Conservation (phyloP, 2,113 vertebrate species). For the Pseudopodoces humilis region DNA sequence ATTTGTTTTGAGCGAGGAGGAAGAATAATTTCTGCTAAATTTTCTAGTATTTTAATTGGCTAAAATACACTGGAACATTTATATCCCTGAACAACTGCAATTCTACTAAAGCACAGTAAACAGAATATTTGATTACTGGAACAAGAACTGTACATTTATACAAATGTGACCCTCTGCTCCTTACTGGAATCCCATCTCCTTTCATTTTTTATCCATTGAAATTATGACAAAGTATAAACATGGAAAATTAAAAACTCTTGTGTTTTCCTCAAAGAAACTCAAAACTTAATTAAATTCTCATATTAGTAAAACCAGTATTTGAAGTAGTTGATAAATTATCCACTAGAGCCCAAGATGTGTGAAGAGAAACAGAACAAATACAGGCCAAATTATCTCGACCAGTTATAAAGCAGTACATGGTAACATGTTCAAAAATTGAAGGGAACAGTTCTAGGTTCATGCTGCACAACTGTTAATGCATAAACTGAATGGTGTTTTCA, state of each 20-base stretch:
- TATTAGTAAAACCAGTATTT: not conserved
- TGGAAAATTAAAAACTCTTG: not conserved
- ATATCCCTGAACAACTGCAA: not conserved
- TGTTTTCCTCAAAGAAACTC: not conserved
- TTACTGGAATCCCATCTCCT: not conserved
- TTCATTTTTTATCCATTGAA: not conserved
- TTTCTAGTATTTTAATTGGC: not conserved
- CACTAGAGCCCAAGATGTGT: not conserved
- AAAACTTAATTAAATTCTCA: not conserved
- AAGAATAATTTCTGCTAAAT: not conserved
- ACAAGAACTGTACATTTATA: not conserved
- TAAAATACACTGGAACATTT: not conserved
- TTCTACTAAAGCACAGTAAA: not conserved
- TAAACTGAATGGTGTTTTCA: not conserved
- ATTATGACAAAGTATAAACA: not conserved
- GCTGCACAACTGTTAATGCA: not conserved
- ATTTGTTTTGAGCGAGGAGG: fast-evolving
- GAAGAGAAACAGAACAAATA: not conserved
- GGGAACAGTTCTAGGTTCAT: not conserved
- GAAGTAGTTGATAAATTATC: not conserved
- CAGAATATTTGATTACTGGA: not conserved
- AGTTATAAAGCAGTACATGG: not conserved
- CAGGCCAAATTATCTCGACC: not conserved
- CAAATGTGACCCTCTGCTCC: not conserved
- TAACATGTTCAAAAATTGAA: not conserved